phyloP scores from a whole-genome alignment of 2,797 vertebrate species.

The Bradypodion ventrale region DNA sequence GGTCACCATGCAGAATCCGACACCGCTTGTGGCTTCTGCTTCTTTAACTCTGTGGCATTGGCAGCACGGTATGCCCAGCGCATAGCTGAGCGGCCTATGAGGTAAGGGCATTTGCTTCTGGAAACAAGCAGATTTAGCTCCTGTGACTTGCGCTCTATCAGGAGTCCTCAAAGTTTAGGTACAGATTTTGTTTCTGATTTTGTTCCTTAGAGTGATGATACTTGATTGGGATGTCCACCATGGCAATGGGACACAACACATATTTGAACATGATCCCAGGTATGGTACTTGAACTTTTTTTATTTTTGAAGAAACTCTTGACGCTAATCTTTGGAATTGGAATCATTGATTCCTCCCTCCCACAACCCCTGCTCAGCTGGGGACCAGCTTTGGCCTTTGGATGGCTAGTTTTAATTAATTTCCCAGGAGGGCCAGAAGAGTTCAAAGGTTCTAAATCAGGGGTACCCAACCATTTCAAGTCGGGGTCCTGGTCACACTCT shows the following conservation, averaged over 20 bases:
- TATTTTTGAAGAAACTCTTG: neutral
- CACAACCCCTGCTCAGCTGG: neutral
- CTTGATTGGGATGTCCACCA: slow-evolving; percentile 93
- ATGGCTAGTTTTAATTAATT: neutral
- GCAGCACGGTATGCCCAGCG: slow-evolving; percentile 84
- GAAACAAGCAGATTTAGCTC: neutral
- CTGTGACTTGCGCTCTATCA: neutral
- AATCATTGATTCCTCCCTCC: too few species aligned
- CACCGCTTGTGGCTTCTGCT: slow-evolving; percentile 87
- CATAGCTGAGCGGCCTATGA: slow-evolving; percentile 62
- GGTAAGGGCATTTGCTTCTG: slow-evolving; percentile 46
- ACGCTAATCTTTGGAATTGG: neutral
- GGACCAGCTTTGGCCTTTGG: neutral
- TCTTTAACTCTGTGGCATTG: slow-evolving; percentile 88
- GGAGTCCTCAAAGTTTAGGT: neutral
- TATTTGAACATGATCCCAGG: slow-evolving; percentile 89
- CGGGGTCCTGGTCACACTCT: too few species aligned
- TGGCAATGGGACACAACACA: slow-evolving; percentile 91
- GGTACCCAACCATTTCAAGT: too few species aligned
- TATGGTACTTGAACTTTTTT: slow-evolving; percentile 46
- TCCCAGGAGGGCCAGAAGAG: neutral
- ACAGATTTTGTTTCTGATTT: neutral
- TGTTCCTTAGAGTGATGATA: slow-evolving; percentile 80
- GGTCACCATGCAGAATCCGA: slow-evolving; percentile 88
- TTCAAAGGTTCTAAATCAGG: too few species aligned